Evolutionary conservation across 1,140 invertebrate species (phyloP).

Genomic region (Monochamus saltuarius): DNA sequence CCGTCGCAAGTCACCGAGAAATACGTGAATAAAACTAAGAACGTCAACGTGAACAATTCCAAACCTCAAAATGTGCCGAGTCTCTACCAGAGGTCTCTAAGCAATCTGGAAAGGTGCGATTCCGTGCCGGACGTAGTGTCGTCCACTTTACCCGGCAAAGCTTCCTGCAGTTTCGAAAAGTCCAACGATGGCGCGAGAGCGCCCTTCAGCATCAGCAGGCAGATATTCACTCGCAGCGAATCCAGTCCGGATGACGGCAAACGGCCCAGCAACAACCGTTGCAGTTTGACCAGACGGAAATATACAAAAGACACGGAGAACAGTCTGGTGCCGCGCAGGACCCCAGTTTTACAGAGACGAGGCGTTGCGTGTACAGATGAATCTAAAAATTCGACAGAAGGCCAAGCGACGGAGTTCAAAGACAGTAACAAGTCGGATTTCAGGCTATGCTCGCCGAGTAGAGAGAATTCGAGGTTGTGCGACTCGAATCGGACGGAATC

Average conservation of each 20-base stretch:
- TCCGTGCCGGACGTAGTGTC: conserved; percentile 38
- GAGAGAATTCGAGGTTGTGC: background rate
- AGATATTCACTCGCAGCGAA: conserved; percentile 6
- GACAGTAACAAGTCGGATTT: background rate
- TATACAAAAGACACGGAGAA: conserved; percentile 28
- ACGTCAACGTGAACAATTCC: conserved; percentile 5
- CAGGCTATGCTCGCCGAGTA: background rate
- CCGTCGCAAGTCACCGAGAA: conserved; percentile 43
- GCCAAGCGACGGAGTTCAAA: background rate
- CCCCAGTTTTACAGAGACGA: conserved; percentile 31
- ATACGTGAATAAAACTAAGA: conserved; percentile 32
- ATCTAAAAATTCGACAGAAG: too few species aligned
- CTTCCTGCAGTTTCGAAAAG: conserved; percentile 22
- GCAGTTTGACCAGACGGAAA: conserved; percentile 18
- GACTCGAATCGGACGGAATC: background rate
- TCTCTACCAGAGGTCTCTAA: background rate
- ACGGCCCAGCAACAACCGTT: conserved; percentile 11
- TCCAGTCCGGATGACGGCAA: background rate
- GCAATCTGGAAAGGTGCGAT: conserved; percentile 12
- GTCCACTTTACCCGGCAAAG: conserved; percentile 30
- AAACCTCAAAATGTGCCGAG: background rate
- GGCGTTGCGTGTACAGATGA: background rate
- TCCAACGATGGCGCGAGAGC: background rate
- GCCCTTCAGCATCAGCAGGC: conserved; percentile 8
- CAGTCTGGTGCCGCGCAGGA: conserved; percentile 19